Evolutionary conservation across 2,797 vertebrate species (phyloP).

Genomic region (Salmo trutta): DNA sequence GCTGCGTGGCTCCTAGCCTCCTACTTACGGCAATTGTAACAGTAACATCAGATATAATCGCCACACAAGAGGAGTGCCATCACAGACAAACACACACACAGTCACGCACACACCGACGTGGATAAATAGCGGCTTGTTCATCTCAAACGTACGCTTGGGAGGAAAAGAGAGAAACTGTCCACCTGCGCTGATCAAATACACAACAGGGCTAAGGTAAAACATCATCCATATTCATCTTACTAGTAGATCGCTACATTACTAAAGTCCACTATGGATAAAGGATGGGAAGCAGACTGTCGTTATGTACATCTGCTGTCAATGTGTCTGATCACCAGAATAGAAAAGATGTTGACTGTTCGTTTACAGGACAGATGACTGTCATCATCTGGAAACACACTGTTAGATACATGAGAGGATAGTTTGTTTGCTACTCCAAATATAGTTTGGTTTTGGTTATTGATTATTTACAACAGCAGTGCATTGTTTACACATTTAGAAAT

Average conservation of each 20-base stretch:
- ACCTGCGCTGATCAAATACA: conserved; percentile 51
- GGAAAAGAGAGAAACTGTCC: conserved; percentile 44
- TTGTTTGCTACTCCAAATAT: neutral
- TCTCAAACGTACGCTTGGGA: conserved; percentile 43
- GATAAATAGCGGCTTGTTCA: conserved; percentile 39
- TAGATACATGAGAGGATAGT: neutral
- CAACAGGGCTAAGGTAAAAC: conserved; percentile 71
- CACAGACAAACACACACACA: conserved; percentile 16
- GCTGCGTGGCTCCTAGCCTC: conserved; percentile 70
- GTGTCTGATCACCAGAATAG: neutral
- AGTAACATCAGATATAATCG: conserved; percentile 67
- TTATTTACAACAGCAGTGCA: neutral
- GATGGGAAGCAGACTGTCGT: neutral
- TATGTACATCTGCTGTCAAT: neutral
- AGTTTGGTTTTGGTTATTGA: neutral
- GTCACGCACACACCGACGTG: conserved; percentile 29
- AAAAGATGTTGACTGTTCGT: neutral
- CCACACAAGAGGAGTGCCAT: conserved; percentile 39
- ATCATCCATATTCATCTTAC: conserved; percentile 58
- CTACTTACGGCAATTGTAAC: conserved; percentile 50
- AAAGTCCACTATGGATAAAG: conserved; percentile 35
- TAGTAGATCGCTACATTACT: conserved; percentile 47
- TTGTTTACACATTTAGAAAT: neutral
- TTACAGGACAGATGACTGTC: neutral
- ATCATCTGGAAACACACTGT: neutral